Conservation (phyloP, 1,140 invertebrate genomes). For the Notospermus geniculatus region DNA sequence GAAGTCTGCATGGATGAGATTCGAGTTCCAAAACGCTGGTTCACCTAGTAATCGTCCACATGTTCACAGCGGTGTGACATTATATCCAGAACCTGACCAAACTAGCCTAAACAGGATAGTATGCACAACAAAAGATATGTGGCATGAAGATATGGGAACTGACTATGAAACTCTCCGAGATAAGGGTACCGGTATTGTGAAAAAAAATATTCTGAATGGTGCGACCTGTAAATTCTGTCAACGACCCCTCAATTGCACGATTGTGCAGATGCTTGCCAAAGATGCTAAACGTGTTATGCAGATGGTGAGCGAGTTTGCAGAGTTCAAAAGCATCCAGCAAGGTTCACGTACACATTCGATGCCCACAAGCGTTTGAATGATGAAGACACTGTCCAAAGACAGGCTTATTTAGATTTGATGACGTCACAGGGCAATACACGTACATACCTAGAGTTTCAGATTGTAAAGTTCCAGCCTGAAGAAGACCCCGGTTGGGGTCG, state of each 20-base stretch:
- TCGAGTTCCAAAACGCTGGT: too few species aligned
- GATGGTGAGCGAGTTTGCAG: background rate
- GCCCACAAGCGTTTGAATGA: background rate
- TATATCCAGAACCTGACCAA: constrained; percentile 1
- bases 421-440: background rate
- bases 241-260: background rate
- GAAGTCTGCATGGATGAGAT: too few species aligned
- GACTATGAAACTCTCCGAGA: too few species aligned
- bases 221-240: background rate
- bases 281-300: background rate
- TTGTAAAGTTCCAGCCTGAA: too few species aligned
- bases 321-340: background rate
- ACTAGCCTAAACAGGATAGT: too few species aligned
- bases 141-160: too few species aligned
- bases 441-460: too few species aligned
- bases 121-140: too few species aligned
- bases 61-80: background rate
- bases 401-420: background rate
- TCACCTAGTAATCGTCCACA: background rate
- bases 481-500: too few species aligned
- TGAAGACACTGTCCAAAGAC: background rate
- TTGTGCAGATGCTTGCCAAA: background rate
- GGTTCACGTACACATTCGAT: background rate
- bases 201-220: too few species aligned
- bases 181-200: too few species aligned